Base-by-base conservation (phyloP, 2,888 invertebrate species). In the Onthophagus sagittarius region DNA sequence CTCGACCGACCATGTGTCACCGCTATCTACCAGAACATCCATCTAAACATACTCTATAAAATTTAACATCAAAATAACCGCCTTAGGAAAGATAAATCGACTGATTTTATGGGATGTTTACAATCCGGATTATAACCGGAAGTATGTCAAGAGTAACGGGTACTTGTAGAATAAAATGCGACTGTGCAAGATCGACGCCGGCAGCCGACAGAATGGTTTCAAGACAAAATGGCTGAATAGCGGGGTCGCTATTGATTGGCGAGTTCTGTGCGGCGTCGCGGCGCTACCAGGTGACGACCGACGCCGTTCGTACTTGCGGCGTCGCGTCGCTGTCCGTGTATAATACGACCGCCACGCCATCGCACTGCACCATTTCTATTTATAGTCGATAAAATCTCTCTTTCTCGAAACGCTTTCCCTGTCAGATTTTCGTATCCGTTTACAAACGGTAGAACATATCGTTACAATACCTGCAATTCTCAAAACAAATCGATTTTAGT, bases 221-320 rank as follows among this genome's bases (percentile, higher is more conserved):
- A 84, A 85, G 85, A 85, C 85, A 85, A 85, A 85, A 85, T 85
- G 85, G 85, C 85, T 82, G 85, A 82, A 83, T 81, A 80, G 84
- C 23, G 82, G 75, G 84, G 81, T 81, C 80, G 81, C 82, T 83
- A 85, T 85, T 84, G 85, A 84, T 85, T 83, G 84, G 84, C 81
- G 82, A 81, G 81, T 80, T 80, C 83, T 82, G 23, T 77, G 79
- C 82, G 80, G 81, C 83, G 84, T 81, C 83, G 83, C 83, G 83
- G 80, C 83, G 83, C 82, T 31, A 67, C 67, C 67, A 82, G 83
- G 83, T 83, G 83, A 80, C 79, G 77, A 74, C 67, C 39, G 67
- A n/a, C 67, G 67, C 23, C 67, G 67, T 31, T 32, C 67, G 67
- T 67, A 32, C 72, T 65, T 70, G 76, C 75, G 75, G 75, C 76